Evolutionary conservation across 2,888 invertebrate species (phyloP), one percentile per base, ranked within the genome.

Genomic region (Sialis lutaria): DNA sequence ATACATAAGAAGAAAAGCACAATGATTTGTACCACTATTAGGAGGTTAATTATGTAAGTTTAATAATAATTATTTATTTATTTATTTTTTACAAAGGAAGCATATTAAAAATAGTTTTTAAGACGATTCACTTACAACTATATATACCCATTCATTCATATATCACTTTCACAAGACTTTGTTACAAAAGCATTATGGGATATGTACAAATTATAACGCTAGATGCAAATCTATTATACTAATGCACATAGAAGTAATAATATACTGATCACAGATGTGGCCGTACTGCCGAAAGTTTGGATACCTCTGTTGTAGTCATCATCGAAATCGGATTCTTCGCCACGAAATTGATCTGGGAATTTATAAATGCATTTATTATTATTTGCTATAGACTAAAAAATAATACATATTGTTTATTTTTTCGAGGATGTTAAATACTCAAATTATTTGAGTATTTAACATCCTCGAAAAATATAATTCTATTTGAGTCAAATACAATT

Each of bases 81-180:
- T 22, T 22, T 22, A 22, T 22, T 22, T 22, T 22, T 22, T 22
- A 22, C 12, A 37, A 12, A 37, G 42, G 31, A 42, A 42, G 42
- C 42, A 42, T 42, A 42, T 42, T 42, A 42, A 42, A 42, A 42
- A 42, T 42, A 42, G 42, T 42, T 42, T 42, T 30, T 42, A 42
- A 37, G n/a, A 37, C 37, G 37, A 10, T 37, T 37, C 37, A 12
- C 6, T 8, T 7, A 37, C 37, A 8, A 10, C 6, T 12, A 37
- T 37, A 37, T 37, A 12, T 12, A 37, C 12, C n/a, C 37, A 37
- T 12, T 6, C 12, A 37, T 37, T 37, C 37, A 12, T 37, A 37
- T 12, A 37, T 22, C 37, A 37, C 35, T 9, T n/a, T 9, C 37
- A 37, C 37, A 37, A n/a, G 37, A n/a, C 10, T n/a, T 37, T 37